phyloP scores from a whole-genome alignment of 2,113 vertebrate genomes.

The Odontesthes bonariensis region DNA sequence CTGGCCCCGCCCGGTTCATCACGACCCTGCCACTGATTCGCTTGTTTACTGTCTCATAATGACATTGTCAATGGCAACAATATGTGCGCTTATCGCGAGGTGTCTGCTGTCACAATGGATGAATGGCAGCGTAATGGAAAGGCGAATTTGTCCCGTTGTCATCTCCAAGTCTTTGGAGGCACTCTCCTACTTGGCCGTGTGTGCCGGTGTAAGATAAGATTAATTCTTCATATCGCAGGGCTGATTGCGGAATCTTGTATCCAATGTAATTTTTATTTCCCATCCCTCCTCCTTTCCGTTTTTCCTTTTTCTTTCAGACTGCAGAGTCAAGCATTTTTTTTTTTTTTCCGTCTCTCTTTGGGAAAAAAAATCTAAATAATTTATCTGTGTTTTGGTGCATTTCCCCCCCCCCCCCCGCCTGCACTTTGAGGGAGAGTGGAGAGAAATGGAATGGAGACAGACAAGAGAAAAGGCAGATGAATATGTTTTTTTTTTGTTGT shows the following conservation, averaged over 20 bases:
- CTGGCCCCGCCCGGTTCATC: constrained; percentile 52
- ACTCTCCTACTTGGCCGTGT: constrained; percentile 51
- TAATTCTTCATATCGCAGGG: constrained; percentile 73
- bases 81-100: constrained; percentile 63
- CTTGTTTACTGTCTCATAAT: constrained; percentile 76
- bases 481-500: constrained; percentile 21
- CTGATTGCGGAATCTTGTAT: constrained; percentile 81
- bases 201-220: constrained; percentile 73
- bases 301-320: constrained; percentile 73
- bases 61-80: constrained; percentile 74
- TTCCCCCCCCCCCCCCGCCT: constrained; percentile 40
- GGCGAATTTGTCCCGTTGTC: constrained; percentile 63
- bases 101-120: constrained; percentile 63
- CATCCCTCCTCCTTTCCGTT: not conserved
- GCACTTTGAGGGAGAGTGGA: constrained; percentile 55
- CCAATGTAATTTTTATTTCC: constrained; percentile 80
- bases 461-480: constrained; percentile 59
- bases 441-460: constrained; percentile 60
- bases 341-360: constrained; percentile 66
- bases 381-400: constrained; percentile 80
- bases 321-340: constrained; percentile 79
- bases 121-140: constrained; percentile 65
- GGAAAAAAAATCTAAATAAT: constrained; percentile 79
- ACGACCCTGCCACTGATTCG: constrained; percentile 31
- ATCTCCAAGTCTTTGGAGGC: constrained; percentile 57